Evolutionary conservation across 2,797 vertebrate species (phyloP).

Genomic region (Hydrophis major): DNA sequence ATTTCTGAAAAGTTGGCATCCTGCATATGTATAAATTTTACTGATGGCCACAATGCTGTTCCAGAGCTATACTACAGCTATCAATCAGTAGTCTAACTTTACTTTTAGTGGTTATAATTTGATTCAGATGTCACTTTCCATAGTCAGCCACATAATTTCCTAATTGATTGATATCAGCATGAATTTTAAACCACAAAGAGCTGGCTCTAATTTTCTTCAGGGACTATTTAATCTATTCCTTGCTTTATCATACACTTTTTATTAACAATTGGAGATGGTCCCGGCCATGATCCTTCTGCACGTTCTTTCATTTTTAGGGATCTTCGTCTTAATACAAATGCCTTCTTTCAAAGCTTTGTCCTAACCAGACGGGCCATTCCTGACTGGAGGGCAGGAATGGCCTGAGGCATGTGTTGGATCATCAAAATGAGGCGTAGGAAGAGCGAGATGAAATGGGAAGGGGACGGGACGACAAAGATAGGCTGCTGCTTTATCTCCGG

Average conservation of each 20-base stretch:
- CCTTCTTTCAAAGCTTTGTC: background rate
- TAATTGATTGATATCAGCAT: background rate
- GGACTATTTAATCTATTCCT: background rate
- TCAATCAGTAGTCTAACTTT: background rate
- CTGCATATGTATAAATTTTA: background rate
- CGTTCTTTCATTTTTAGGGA: background rate
- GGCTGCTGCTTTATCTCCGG: background rate
- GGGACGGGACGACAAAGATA: background rate
- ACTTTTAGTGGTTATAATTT: background rate
- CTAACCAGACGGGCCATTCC: background rate
- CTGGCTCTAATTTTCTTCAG: background rate
- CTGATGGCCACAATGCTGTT: background rate
- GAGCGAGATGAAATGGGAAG: background rate
- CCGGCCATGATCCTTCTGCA: background rate
- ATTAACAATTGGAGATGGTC: background rate
- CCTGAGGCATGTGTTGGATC: background rate
- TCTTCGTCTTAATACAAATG: background rate
- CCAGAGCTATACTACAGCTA: background rate
- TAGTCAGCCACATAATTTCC: background rate
- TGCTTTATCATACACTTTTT: background rate
- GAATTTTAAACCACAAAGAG: background rate
- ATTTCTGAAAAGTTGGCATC: background rate
- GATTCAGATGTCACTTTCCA: background rate
- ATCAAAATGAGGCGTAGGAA: background rate
- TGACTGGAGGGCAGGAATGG: background rate